phyloP scores from a whole-genome alignment of 2,113 vertebrate genomes.

The Zosterops japonicus region DNA sequence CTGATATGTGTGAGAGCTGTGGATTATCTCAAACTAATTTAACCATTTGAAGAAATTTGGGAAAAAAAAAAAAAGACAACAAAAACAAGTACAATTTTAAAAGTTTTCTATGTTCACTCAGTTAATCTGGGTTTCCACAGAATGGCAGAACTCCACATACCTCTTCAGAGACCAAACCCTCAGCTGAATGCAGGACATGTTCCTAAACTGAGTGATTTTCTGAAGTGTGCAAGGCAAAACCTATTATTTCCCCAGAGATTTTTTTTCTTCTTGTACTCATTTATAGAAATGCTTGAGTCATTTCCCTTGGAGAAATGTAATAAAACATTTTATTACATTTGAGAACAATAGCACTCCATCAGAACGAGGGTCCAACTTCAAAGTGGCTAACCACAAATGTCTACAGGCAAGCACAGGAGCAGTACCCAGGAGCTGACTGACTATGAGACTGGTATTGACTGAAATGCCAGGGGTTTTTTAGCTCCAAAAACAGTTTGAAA shows the following conservation, averaged over 20 bases:
- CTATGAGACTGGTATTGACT: neutral
- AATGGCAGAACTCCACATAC: neutral
- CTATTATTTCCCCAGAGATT: neutral
- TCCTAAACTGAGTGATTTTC: neutral
- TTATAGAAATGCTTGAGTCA: neutral
- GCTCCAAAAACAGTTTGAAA: neutral
- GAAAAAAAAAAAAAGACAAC: neutral
- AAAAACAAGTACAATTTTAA: neutral
- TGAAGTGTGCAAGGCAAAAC: neutral
- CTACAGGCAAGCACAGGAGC: neutral
- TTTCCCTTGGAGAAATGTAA: neutral
- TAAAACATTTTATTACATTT: neutral
- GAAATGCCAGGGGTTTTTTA: neutral
- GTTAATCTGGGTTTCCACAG: neutral
- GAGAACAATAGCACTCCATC: neutral
- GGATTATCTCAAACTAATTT: neutral
- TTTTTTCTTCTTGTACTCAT: neutral
- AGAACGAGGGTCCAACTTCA: accelerated
- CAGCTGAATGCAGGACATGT: accelerated
- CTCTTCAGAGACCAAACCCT: neutral
- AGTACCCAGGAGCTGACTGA: neutral
- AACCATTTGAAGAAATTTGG: neutral
- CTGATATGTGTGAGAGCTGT: neutral
- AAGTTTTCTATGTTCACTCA: neutral
- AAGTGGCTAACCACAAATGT: neutral